Conservation (phyloP, 2,888 invertebrate genomes). For the Acleris sparsana region DNA sequence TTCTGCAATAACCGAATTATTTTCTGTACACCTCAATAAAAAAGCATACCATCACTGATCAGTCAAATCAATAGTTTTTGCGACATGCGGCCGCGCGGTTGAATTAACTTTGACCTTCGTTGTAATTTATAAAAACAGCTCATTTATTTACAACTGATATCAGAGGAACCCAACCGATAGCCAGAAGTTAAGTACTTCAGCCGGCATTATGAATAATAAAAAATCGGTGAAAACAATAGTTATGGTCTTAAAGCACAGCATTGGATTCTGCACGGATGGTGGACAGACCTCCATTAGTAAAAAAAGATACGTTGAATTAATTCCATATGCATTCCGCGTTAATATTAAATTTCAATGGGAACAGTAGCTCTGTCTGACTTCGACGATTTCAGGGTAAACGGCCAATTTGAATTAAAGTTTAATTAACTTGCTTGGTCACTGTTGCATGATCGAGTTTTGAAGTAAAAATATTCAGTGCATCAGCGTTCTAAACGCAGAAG, state of each 20-base stretch:
- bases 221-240: too few relatives aligned
- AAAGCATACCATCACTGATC: slow-evolving; percentile 19
- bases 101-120: slow-evolving; percentile 34
- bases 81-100: slow-evolving; percentile 22
- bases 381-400: too few relatives aligned
- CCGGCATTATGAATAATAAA: not conserved
- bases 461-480: too few relatives aligned
- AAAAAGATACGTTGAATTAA: not conserved
- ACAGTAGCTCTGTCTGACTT: too few relatives aligned
- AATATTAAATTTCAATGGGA: too few relatives aligned
- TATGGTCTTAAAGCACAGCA: too few relatives aligned
- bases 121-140: slow-evolving; percentile 30
- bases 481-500: too few relatives aligned
- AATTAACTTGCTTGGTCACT: too few relatives aligned
- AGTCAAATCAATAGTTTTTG: slow-evolving; percentile 27
- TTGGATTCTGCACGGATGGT: too few relatives aligned
- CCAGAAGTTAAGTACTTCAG: not conserved
- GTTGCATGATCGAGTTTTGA: too few relatives aligned
- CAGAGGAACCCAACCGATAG: slow-evolving; percentile 21
- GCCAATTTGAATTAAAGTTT: too few relatives aligned
- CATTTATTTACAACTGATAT: slow-evolving; percentile 27
- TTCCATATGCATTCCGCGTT: too few relatives aligned
- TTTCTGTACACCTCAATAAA: slow-evolving; percentile 12
- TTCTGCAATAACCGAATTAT: not conserved
- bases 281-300: not conserved